Conservation (phyloP, 2,113 vertebrate species). For the Gasterosteus aculeatus region DNA sequence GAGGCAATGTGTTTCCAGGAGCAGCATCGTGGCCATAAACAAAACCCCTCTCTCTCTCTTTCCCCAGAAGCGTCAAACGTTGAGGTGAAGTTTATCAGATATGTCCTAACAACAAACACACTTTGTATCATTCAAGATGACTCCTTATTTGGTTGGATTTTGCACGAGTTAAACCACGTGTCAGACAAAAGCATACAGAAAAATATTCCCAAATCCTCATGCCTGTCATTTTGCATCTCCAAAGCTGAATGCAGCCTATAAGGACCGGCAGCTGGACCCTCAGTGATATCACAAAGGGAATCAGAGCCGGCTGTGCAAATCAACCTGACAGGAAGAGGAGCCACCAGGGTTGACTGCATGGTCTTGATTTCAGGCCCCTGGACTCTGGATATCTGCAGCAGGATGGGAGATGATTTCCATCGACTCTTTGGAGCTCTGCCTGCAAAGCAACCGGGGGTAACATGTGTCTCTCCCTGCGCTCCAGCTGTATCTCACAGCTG, state of each 20-base stretch:
- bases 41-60: constrained; percentile 8
- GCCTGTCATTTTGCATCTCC: constrained; percentile 64
- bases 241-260: constrained; percentile 49
- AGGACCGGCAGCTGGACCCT: constrained; percentile 43
- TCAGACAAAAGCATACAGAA: constrained; percentile 17
- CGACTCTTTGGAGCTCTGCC: constrained; percentile 16
- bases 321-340: constrained; percentile 52
- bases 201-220: constrained; percentile 53
- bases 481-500: constrained; percentile 15
- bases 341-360: constrained; percentile 34
- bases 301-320: constrained; percentile 68
- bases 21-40: constrained; percentile 49
- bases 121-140: not conserved
- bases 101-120: constrained; percentile 14
- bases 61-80: not conserved
- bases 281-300: constrained; percentile 66
- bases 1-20: constrained; percentile 40
- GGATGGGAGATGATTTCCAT: constrained; percentile 30
- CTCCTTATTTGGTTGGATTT: constrained; percentile 7
- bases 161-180: not conserved
- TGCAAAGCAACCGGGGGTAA: constrained; percentile 8
- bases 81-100: constrained; percentile 28
- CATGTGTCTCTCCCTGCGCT: constrained; percentile 26
- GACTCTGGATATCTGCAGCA: constrained; percentile 16
- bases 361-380: constrained; percentile 23